A percentile compares a stretch with the other conserved stretches of the same genome.
phyloP scores from a whole-genome alignment of 2,888 invertebrate genomes.

The Megalurothrips usitatus region DNA sequence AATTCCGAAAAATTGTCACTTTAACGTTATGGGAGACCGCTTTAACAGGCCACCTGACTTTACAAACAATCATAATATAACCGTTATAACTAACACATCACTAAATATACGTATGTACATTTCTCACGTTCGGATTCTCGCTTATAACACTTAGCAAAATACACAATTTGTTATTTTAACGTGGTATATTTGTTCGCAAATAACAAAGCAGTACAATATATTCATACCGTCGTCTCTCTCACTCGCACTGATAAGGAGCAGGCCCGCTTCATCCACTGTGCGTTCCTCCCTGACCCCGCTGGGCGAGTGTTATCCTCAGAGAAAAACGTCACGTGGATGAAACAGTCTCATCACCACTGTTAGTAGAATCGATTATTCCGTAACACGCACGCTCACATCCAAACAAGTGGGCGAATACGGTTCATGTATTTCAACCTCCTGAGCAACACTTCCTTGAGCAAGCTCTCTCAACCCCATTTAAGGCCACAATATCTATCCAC shows the following conservation, averaged over 20 bases:
- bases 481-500: background rate
- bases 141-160: conserved; percentile 25
- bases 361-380: too few species aligned
- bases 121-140: background rate
- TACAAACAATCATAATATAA: background rate
- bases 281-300: background rate
- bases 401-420: background rate
- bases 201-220: conserved; percentile 15
- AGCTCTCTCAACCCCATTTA: background rate
- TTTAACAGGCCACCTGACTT: background rate
- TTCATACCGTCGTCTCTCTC: background rate
- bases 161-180: conserved; percentile 17
- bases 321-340: too few species aligned
- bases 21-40: background rate
- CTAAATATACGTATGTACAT: conserved; percentile 19
- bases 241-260: background rate
- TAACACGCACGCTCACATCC: too few species aligned
- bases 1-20: conserved; percentile 18
- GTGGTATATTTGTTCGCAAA: background rate
- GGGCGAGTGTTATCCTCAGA: too few species aligned
- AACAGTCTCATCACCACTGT: too few species aligned
- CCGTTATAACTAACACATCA: background rate
- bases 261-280: background rate
- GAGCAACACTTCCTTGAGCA: conserved; percentile 19
- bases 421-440: background rate